Evolutionary conservation across 2,113 vertebrate species (phyloP).

Genomic region (Mesocricetus auratus): DNA sequence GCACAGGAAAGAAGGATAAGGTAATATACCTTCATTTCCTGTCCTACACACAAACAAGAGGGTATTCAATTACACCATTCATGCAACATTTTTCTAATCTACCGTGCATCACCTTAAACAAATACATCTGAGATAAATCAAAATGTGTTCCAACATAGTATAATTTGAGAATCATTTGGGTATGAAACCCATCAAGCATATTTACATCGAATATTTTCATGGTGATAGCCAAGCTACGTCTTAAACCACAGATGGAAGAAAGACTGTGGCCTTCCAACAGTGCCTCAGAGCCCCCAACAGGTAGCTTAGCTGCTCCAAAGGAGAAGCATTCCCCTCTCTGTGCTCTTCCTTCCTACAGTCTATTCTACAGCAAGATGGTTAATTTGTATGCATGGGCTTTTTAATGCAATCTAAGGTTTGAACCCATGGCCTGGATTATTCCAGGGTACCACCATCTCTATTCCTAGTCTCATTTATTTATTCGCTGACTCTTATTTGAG

Average conservation of each 20-base stretch:
- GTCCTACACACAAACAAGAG: background rate
- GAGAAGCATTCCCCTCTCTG: background rate
- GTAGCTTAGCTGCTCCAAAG: background rate
- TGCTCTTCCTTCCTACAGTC: background rate
- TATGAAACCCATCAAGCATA: conserved; percentile 20
- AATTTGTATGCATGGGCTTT: background rate
- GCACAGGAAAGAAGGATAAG: background rate
- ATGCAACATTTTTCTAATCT: conserved; percentile 45
- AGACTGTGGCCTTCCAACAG: background rate
- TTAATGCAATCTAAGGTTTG: background rate
- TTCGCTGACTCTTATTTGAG: background rate
- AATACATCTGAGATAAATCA: conserved; percentile 29
- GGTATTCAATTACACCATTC: background rate
- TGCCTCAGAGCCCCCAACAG: background rate
- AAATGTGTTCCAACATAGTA: background rate
- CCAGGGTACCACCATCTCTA: background rate
- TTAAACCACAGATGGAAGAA: background rate
- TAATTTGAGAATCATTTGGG: conserved; percentile 17
- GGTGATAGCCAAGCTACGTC: background rate
- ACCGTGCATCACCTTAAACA: background rate
- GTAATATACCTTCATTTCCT: background rate
- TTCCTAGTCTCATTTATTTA: background rate
- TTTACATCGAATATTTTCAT: background rate
- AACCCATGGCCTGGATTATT: background rate
- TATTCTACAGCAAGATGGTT: background rate